Conservation (phyloP, 2,888 invertebrate species). For the Magallana nippona region DNA sequence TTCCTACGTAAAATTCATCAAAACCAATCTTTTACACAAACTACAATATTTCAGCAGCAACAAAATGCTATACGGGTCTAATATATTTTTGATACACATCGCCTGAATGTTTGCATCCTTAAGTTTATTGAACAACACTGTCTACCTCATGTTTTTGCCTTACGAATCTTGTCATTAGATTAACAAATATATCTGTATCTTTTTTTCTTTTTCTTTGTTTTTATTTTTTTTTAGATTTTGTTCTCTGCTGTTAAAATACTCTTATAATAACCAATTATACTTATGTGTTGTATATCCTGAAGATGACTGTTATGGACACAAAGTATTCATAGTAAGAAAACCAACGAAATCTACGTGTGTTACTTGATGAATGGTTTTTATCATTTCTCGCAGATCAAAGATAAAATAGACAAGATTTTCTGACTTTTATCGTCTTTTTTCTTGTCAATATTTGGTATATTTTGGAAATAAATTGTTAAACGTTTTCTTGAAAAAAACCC, state of each 20-base stretch:
- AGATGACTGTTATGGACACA: background rate
- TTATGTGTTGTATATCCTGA: background rate
- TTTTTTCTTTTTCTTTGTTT: background rate
- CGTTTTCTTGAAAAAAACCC: background rate
- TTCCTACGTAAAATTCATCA: background rate
- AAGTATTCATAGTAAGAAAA: background rate
- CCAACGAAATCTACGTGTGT: constrained; percentile 1
- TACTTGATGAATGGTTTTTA: background rate
- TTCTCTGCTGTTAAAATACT: background rate
- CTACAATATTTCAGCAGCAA: background rate
- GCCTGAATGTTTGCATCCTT: background rate
- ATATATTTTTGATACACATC: constrained; percentile 20
- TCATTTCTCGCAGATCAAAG: background rate
- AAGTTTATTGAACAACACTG: background rate
- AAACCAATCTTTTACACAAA: background rate
- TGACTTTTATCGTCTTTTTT: background rate
- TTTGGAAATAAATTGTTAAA: constrained; percentile 9
- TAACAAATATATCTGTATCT: background rate
- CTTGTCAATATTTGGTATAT: constrained; percentile 21
- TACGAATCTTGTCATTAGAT: background rate
- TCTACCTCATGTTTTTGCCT: constrained; percentile 14
- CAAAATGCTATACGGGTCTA: background rate
- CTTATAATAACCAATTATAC: background rate
- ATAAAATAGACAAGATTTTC: background rate
- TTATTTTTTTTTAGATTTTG: background rate